A percentile compares a stretch with the other conserved stretches of the same genome.
Evolutionary conservation across 92 coral and sea anemone genomes (phyloP).

Genomic region (Actinernus sp.): DNA sequence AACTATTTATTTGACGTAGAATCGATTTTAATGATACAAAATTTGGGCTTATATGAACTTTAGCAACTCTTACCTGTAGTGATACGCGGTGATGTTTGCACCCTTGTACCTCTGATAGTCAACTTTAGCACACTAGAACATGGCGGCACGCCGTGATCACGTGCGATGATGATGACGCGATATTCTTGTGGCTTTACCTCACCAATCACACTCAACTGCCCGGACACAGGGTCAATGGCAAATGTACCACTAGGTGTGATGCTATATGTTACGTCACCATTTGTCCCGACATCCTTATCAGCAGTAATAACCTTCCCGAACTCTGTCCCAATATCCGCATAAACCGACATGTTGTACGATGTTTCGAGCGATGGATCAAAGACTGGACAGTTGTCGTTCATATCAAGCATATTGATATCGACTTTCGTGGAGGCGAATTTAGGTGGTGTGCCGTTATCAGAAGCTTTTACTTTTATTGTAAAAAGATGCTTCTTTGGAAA

Average conservation of each 20-base stretch:
- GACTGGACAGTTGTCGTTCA: constrained; percentile 73
- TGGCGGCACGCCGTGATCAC: constrained; percentile 60
- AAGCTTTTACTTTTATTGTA: constrained; percentile 47
- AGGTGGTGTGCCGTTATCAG: constrained; percentile 65
- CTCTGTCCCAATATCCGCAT: constrained; percentile 20
- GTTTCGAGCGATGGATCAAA: constrained; percentile 25
- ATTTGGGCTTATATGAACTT: neutral
- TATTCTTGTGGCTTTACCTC: constrained; percentile 21
- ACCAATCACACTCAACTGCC: constrained; percentile 12
- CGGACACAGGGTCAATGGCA: constrained; percentile 37
- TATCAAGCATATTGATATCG: constrained; percentile 36
- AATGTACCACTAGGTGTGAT: constrained; percentile 23
- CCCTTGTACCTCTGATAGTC: constrained; percentile 18
- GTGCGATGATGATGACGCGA: constrained; percentile 46
- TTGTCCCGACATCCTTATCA: constrained; percentile 65
- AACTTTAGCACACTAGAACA: constrained; percentile 46
- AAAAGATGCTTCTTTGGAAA: constrained; percentile 3
- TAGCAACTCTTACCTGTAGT: constrained; percentile 15
- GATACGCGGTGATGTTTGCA: neutral
- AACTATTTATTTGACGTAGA: too few species aligned
- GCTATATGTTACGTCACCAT: constrained; percentile 56
- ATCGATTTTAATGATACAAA: too few species aligned
- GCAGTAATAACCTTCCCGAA: constrained; percentile 32
- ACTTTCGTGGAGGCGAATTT: constrained; percentile 20
- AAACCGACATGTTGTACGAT: constrained; percentile 23